Evolutionary conservation across 1,140 invertebrate genomes (phyloP).

Genomic region (Rhynchophorus ferrugineus): DNA sequence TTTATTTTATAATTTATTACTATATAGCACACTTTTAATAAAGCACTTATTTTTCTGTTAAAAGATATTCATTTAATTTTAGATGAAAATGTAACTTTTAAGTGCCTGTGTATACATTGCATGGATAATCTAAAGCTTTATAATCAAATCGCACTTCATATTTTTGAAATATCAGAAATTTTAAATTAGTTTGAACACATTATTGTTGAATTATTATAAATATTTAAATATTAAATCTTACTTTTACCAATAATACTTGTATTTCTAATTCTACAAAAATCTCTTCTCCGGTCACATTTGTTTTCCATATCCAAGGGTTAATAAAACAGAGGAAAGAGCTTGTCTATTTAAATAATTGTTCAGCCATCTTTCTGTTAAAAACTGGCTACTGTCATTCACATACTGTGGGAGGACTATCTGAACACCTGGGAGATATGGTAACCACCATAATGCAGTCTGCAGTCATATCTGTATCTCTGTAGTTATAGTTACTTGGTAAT

Average conservation of each 20-base stretch:
- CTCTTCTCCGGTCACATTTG: constrained; percentile 66
- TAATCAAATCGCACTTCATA: constrained; percentile 60
- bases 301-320: constrained; percentile 67
- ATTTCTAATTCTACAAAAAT: constrained; percentile 70
- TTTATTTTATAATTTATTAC: background rate
- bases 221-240: too few relatives aligned
- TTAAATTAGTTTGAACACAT: too few relatives aligned
- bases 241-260: constrained; percentile 58
- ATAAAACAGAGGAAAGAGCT: constrained; percentile 55
- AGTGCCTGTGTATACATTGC: constrained; percentile 68
- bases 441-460: constrained; percentile 76
- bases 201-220: too few relatives aligned
- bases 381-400: constrained; percentile 58
- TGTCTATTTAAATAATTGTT: constrained; percentile 38
- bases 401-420: constrained; percentile 77
- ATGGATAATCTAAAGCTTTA: constrained; percentile 56
- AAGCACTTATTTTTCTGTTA: background rate
- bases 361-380: constrained; percentile 74
- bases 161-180: constrained; percentile 55
- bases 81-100: constrained; percentile 49
- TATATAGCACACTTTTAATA: background rate
- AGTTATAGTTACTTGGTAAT: too few relatives aligned
- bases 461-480: constrained; percentile 72
- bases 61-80: too few relatives aligned
- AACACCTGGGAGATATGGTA: constrained; percentile 85